These are phyloP conservation scores for Cosmorhoe ocellata DNA, from an alignment of 2,888 invertebrate genomes.

Conservation along the genomic window DNA sequence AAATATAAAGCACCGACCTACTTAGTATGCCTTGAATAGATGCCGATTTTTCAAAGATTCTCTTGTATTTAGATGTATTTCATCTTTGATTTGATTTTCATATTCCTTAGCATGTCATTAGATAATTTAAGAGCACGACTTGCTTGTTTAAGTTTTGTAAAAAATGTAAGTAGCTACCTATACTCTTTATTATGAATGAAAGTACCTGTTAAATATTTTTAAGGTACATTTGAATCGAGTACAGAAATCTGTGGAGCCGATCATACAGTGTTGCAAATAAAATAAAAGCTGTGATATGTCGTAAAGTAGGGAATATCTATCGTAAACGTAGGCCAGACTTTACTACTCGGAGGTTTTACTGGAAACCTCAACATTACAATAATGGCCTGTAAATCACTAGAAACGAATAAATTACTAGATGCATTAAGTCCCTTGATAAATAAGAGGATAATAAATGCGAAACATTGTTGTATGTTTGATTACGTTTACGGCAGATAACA, in stretches of 20 bases:
- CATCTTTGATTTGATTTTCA: no score
- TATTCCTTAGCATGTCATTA: no score
- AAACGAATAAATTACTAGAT: constrained; percentile 69
- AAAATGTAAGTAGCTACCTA: no score
- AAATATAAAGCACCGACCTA: no score
- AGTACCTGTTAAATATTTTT: neutral
- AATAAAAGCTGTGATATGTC: constrained; percentile 52
- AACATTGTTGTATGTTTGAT: constrained; percentile 51
- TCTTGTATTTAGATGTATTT: no score
- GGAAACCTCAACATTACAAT: constrained; percentile 60
- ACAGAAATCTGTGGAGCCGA: constrained; percentile 34
- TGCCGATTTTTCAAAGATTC: no score
- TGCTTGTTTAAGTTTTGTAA: no score
- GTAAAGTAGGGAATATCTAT: constrained; percentile 64
- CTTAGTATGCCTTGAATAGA: no score
- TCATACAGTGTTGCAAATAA: constrained; percentile 45
- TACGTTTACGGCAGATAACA: constrained; percentile 25
- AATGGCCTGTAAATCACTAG: constrained; percentile 69
- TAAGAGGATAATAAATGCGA: constrained; percentile 55
- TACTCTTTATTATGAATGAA: no score
- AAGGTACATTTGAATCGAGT: constrained; percentile 7
- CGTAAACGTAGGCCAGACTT: constrained; percentile 66
- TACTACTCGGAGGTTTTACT: constrained; percentile 60
- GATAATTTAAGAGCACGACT: no score
- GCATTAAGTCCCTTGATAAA: constrained; percentile 60